Evolutionary conservation across 1,140 invertebrate genomes (phyloP).

Genomic region (Octopus sinensis): DNA sequence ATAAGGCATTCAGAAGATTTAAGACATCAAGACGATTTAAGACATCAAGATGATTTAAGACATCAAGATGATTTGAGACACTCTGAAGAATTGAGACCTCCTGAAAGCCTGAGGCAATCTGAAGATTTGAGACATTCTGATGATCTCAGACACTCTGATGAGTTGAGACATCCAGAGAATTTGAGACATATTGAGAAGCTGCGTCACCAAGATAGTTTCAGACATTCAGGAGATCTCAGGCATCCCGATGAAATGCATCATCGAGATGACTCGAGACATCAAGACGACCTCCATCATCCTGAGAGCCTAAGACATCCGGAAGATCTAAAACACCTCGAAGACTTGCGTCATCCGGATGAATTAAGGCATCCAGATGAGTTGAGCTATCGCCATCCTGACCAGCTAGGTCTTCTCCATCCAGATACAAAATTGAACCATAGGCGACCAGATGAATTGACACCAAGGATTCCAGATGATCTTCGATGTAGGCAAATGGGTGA

Average conservation of each 20-base stretch:
- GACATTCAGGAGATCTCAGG: background rate
- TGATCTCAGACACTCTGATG: conserved; percentile 7
- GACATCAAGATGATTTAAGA: background rate
- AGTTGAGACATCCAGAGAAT: background rate
- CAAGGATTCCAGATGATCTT: conserved; percentile 1
- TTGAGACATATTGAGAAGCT: background rate
- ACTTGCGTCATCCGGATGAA: background rate
- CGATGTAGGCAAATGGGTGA: background rate
- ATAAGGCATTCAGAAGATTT: conserved; percentile 1
- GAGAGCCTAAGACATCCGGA: conserved; percentile 5
- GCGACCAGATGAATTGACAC: conserved; percentile 4
- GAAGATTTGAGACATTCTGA: background rate
- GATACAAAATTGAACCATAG: background rate
- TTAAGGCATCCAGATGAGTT: background rate
- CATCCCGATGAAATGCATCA: background rate
- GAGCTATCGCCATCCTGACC: background rate
- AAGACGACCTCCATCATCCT: background rate
- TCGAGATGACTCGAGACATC: background rate
- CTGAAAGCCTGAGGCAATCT: conserved; percentile 1
- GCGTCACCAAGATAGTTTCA: background rate
- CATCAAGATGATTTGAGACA: conserved; percentile 6
- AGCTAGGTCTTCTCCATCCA: conserved; percentile 2
- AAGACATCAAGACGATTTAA: background rate
- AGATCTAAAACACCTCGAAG: background rate
- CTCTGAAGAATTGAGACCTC: background rate